Percentiles rank a stretch among this genome's conserved stretches.
phyloP scores from a whole-genome alignment of 1,140 invertebrate species.

The Cydia amplana region DNA sequence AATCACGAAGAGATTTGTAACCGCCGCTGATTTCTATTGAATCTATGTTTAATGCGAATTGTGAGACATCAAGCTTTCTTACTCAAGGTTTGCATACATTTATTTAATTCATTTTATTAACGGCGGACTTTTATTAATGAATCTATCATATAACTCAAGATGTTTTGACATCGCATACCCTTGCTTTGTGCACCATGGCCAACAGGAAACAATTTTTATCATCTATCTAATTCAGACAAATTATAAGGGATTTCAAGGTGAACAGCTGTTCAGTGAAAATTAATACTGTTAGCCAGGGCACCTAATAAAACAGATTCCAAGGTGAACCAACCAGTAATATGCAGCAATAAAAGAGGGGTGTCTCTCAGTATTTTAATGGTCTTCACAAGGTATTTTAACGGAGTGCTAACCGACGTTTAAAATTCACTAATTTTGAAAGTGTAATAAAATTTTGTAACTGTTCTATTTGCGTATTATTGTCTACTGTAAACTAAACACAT shows the following conservation, averaged over 20 bases:
- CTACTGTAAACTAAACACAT: constrained; percentile 26
- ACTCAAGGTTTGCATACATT: constrained; percentile 14
- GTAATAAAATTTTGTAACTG: constrained; percentile 15
- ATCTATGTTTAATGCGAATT: background rate
- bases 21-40: too few species aligned
- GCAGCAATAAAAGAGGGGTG: background rate
- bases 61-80: background rate
- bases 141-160: background rate
- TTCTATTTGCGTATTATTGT: constrained; percentile 27
- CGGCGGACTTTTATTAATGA: background rate
- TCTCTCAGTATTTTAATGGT: background rate
- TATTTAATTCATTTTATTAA: background rate
- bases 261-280: constrained; percentile 4
- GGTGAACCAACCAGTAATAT: background rate
- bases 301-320: constrained; percentile 8
- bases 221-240: background rate
- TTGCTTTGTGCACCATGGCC: background rate
- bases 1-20: too few species aligned
- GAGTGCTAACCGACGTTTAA: background rate
- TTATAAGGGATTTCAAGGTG: background rate
- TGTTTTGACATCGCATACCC: constrained; percentile 23
- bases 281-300: background rate
- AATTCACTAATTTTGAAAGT: background rate
- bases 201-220: background rate
- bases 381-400: background rate